These are phyloP conservation scores for Chaitophorus viminalis DNA, from an alignment of 2,888 invertebrate genomes.

Conservation along the genomic window DNA sequence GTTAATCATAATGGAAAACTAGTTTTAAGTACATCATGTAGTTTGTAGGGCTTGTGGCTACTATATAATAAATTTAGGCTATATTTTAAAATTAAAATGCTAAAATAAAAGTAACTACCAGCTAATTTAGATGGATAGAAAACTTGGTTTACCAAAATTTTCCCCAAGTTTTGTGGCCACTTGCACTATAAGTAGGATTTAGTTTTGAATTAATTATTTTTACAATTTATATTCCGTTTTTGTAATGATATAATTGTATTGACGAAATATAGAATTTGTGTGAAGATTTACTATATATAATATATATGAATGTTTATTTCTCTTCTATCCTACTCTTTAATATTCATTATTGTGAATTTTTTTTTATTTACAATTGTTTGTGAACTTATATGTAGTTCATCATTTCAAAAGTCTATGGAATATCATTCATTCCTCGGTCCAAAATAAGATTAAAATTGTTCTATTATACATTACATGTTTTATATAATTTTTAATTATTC, in stretches of 20 bases:
- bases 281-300: conserved; percentile 58
- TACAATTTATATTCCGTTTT: conserved; percentile 62
- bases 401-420: too few relatives aligned
- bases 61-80: conserved; percentile 40
- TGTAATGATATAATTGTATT: conserved; percentile 60
- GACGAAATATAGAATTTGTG: conserved; percentile 61
- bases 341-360: too few relatives aligned
- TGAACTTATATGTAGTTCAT: too few relatives aligned
- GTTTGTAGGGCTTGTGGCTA: conserved; percentile 58
- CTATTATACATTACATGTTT: too few relatives aligned
- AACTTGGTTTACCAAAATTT: conserved; percentile 59
- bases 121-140: conserved; percentile 35
- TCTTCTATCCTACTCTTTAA: background rate
- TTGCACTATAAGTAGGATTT: conserved; percentile 53
- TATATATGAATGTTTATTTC: background rate
- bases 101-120: conserved; percentile 28
- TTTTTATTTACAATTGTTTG: too few relatives aligned
- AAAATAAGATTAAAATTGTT: too few relatives aligned
- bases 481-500: too few relatives aligned
- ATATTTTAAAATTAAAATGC: conserved; percentile 45
- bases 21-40: conserved; percentile 50
- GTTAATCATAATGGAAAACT: conserved; percentile 50
- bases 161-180: conserved; percentile 55
- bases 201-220: conserved; percentile 62
- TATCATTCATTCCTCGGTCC: too few relatives aligned